A percentile compares a stretch with the other conserved stretches of the same genome.
These are phyloP conservation scores for Ariopsis seemanni DNA, from an alignment of 2,113 vertebrate genomes.

Conservation along the genomic window DNA sequence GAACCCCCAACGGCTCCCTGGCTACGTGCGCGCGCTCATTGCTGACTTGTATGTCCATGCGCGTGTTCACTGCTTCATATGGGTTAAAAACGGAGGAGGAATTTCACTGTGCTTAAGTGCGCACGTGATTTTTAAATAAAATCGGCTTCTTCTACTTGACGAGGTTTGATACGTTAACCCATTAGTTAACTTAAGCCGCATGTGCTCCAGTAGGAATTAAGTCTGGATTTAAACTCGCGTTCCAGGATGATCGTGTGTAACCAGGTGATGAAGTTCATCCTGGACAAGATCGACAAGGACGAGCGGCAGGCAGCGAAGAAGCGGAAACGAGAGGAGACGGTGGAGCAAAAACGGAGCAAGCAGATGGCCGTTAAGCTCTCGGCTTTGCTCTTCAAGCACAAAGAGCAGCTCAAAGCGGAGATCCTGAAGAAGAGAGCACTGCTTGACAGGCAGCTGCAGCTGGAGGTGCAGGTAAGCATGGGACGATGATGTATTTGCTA, in stretches of 20 bases:
- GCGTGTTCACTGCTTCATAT: too few relatives aligned
- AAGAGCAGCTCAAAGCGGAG: constrained; percentile 94
- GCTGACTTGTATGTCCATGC: too few relatives aligned
- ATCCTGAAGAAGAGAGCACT: constrained; percentile 96
- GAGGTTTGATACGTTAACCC: background rate
- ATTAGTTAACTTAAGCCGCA: background rate
- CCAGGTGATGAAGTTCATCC: constrained; percentile 98
- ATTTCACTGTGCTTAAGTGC: too few relatives aligned
- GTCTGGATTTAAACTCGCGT: background rate
- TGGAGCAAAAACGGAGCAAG: constrained; percentile 94
- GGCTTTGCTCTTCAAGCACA: constrained; percentile 95
- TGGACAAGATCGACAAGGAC: constrained; percentile 98
- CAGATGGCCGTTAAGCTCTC: constrained; percentile 93
- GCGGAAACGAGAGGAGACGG: constrained; percentile 91
- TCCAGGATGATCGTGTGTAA: constrained; percentile 97
- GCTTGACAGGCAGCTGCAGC: constrained; percentile 94
- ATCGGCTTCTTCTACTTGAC: background rate
- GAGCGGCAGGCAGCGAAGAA: constrained; percentile 96
- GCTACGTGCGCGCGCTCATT: too few relatives aligned
- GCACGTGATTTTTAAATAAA: too few relatives aligned
- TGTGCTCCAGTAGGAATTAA: background rate
- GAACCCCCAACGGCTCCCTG: too few relatives aligned
- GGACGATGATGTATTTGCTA: background rate
- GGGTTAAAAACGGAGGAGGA: too few relatives aligned
- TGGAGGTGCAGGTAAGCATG: constrained; percentile 90